Percentiles rank a stretch among this genome's conserved stretches.
Evolutionary conservation across 2,888 invertebrate species (phyloP).

Genomic region (Heliconius aoede): DNA sequence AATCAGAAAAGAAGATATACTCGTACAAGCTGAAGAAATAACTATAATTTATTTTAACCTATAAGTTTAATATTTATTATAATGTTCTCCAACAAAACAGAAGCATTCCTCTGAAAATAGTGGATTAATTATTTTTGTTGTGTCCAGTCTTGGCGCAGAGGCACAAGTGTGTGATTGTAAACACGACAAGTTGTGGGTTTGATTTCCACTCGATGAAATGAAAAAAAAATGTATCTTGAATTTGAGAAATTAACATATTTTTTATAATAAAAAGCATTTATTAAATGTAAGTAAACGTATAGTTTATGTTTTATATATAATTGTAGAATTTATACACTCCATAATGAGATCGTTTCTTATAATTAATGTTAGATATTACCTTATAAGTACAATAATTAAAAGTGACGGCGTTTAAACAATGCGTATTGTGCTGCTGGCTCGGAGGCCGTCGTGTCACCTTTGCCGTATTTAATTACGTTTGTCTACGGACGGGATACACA

Average conservation of each 20-base stretch:
- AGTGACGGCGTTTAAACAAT: slow-evolving; percentile 24
- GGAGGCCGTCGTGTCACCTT: slow-evolving; percentile 29
- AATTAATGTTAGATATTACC: neutral
- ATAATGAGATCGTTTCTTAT: slow-evolving; percentile 9
- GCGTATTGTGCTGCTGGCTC: slow-evolving; percentile 25
- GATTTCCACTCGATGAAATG: too few species aligned
- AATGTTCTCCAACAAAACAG: too few species aligned
- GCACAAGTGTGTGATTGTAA: too few species aligned
- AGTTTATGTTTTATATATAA: neutral
- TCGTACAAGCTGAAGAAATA: too few species aligned
- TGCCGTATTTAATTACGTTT: slow-evolving; percentile 31
- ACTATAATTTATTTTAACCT: too few species aligned
- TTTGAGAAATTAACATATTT: too few species aligned
- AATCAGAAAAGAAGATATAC: neutral
- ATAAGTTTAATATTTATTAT: too few species aligned
- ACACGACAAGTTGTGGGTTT: too few species aligned
- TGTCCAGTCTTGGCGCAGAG: too few species aligned
- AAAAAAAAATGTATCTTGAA: too few species aligned
- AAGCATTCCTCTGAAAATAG: too few species aligned
- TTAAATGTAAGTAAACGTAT: neutral
- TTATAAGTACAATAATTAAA: slow-evolving; percentile 27
- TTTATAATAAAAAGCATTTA: neutral
- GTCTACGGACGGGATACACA: slow-evolving; percentile 27
- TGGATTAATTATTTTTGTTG: too few species aligned
- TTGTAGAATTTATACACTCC: neutral